Percentiles rank a stretch among this genome's conserved stretches.
Conservation (phyloP, 2,797 vertebrate species). For the Thalassophryne amazonica region DNA sequence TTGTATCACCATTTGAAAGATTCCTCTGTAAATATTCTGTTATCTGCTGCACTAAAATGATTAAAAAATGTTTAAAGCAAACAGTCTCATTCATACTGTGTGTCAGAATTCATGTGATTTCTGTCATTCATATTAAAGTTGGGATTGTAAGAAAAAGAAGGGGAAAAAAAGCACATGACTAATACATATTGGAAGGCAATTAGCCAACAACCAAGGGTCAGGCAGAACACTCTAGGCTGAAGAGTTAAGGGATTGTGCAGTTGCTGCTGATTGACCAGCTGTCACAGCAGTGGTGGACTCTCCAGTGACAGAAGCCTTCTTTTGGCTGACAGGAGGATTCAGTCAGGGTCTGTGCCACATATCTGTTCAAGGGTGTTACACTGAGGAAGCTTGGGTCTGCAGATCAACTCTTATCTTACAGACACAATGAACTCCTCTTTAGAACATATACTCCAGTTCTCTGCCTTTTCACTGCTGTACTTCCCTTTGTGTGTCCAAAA, state of each 20-base stretch:
- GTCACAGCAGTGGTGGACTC: constrained; percentile 36
- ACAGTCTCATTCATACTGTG: no score
- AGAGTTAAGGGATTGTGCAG: constrained; percentile 43
- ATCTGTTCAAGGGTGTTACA: constrained; percentile 47
- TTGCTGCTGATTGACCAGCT: constrained; percentile 63
- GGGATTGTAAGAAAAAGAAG: no score
- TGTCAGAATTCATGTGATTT: no score
- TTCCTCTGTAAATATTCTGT: no score
- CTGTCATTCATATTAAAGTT: no score
- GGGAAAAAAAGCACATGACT: no score
- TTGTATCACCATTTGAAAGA: no score
- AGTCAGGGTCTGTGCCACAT: constrained; percentile 24
- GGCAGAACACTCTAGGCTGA: constrained; percentile 30
- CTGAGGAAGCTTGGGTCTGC: constrained; percentile 61
- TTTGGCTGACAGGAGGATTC: constrained; percentile 26
- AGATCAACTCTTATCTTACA: constrained; percentile 63
- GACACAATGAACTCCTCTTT: constrained; percentile 42
- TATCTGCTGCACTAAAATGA: no score
- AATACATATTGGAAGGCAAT: no score
- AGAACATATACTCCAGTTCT: constrained; percentile 18
- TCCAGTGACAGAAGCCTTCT: constrained; percentile 6
- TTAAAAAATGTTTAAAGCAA: no score
- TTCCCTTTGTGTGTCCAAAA: constrained; percentile 35
- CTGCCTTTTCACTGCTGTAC: neutral
- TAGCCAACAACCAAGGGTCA: constrained; percentile 21